A percentile compares a stretch with the other conserved stretches of the same genome.
Evolutionary conservation across 2,888 invertebrate genomes (phyloP).

Genomic region (Acrocyrtus sp.): DNA sequence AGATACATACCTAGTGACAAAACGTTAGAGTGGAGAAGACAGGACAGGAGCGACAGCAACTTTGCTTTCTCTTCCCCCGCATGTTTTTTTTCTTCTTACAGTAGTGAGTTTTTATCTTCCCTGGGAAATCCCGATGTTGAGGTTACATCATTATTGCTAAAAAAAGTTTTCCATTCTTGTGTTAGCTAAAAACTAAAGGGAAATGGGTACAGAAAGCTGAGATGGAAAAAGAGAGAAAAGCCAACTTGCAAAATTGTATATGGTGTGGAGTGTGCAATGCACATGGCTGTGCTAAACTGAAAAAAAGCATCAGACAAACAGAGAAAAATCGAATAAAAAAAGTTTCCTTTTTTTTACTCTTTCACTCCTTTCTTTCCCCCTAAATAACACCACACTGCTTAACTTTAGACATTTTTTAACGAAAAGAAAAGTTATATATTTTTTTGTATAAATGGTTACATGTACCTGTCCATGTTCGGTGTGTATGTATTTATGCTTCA

Average conservation of each 20-base stretch:
- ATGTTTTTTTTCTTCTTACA: not conserved
- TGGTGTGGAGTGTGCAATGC: not conserved
- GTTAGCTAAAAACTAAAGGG: slow-evolving; percentile 1
- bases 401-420: too few relatives aligned
- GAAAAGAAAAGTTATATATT: too few relatives aligned
- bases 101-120: slow-evolving; percentile 1
- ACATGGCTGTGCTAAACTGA: not conserved
- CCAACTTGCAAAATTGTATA: too few relatives aligned
- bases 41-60: slow-evolving; percentile 2
- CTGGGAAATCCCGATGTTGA: slow-evolving; percentile 12
- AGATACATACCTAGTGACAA: too few relatives aligned
- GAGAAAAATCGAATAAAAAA: not conserved
- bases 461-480: too few relatives aligned
- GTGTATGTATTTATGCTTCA: too few relatives aligned
- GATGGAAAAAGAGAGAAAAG: too few relatives aligned
- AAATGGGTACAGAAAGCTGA: slow-evolving; percentile 2
- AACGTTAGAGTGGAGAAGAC: too few relatives aligned
- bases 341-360: not conserved
- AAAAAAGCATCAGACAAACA: not conserved
- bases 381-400: too few relatives aligned
- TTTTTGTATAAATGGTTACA: too few relatives aligned
- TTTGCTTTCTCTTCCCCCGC: not conserved
- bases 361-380: too few relatives aligned
- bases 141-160: slow-evolving; percentile 7
- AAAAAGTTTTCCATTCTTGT: slow-evolving; percentile 7